Evolutionary conservation across 2,888 invertebrate genomes (phyloP).

Genomic region (Lochmaea capreae): DNA sequence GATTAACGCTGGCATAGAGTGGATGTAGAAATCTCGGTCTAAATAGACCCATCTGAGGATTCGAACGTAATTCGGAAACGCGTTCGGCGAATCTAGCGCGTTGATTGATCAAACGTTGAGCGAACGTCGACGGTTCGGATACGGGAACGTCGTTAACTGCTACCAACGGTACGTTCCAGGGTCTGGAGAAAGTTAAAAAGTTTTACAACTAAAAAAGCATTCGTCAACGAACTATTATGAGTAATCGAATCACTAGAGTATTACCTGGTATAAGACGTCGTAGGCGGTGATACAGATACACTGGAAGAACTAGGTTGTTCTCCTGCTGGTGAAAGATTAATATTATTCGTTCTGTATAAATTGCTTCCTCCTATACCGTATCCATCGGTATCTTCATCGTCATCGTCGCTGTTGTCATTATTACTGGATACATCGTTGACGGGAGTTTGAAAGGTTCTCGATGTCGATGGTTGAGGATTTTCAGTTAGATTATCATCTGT

Average conservation of each 20-base stretch:
- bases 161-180: conserved; percentile 62
- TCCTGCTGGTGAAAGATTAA: conserved; percentile 43
- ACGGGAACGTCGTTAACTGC: conserved; percentile 73
- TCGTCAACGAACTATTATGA: too few species aligned
- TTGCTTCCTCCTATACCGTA: conserved; percentile 42
- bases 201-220: not conserved
- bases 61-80: conserved; percentile 55
- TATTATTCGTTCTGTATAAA: conserved; percentile 52
- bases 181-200: conserved; percentile 28
- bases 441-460: conserved; percentile 14
- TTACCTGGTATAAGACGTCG: conserved; percentile 18
- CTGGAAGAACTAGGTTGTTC: not conserved
- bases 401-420: conserved; percentile 46
- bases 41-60: conserved; percentile 55
- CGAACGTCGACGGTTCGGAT: conserved; percentile 56
- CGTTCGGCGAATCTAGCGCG: conserved; percentile 59
- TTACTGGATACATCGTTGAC: conserved; percentile 46
- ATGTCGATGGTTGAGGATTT: conserved; percentile 20
- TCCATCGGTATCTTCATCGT: conserved; percentile 47
- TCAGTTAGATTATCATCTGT: not conserved
- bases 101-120: conserved; percentile 48
- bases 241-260: too few species aligned
- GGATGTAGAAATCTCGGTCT: conserved; percentile 64
- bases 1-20: conserved; percentile 66
- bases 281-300: not conserved